These are phyloP conservation scores for Ramphastos sulfuratus DNA, from an alignment of 2,113 vertebrate genomes.

Conservation along the genomic window DNA sequence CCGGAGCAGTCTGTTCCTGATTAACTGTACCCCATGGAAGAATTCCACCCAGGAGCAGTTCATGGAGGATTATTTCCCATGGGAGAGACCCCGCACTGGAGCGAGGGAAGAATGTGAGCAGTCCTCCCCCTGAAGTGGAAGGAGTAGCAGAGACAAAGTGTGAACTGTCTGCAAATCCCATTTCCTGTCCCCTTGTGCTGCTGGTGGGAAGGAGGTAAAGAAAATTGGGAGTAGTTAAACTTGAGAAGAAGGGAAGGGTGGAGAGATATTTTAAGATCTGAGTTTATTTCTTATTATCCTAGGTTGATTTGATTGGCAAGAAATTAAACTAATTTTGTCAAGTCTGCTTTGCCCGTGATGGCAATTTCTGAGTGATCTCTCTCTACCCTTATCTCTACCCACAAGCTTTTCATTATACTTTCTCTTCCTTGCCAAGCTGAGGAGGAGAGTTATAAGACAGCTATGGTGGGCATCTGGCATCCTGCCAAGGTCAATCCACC, in stretches of 20 bases:
- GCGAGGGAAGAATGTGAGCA: too few relatives aligned
- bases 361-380: too few relatives aligned
- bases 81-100: neutral
- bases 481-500: neutral
- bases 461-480: neutral
- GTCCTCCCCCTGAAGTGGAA: neutral
- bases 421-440: too few relatives aligned
- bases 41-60: too few relatives aligned
- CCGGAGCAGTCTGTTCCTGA: too few relatives aligned
- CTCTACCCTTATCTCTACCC: too few relatives aligned
- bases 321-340: neutral
- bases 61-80: too few relatives aligned
- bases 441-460: too few relatives aligned
- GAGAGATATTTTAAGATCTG: neutral
- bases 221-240: neutral
- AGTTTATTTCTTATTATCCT: too few relatives aligned
- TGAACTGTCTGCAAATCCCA: neutral
- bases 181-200: neutral
- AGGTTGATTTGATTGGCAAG: neutral
- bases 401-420: too few relatives aligned
- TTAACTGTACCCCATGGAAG: too few relatives aligned
- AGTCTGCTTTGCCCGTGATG: neutral
- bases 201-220: neutral
- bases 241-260: neutral
- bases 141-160: too few relatives aligned